These are phyloP conservation scores for Bombus cullumanus DNA, from an alignment of 1,140 invertebrate genomes.

Conservation along the genomic window DNA sequence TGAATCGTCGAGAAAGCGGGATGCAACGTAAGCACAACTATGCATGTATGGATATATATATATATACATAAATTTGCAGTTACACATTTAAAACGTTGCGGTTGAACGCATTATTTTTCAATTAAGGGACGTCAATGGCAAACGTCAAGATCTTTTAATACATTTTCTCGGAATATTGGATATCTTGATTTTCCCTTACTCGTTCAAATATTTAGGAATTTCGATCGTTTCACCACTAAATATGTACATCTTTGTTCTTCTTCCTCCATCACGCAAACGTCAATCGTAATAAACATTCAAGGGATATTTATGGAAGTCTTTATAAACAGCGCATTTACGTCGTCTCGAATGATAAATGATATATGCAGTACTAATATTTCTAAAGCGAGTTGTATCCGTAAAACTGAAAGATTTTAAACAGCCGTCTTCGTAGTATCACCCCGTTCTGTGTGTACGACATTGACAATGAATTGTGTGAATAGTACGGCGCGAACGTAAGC, in stretches of 20 bases:
- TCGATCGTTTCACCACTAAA: neutral
- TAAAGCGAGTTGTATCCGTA: neutral
- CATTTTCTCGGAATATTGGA: neutral
- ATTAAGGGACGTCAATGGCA: constrained; percentile 1
- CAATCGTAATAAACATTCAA: neutral
- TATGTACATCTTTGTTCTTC: neutral
- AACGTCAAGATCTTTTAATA: neutral
- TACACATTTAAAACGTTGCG: neutral
- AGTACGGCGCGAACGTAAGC: neutral
- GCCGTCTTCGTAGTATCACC: neutral
- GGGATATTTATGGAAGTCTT: neutral
- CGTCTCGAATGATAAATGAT: neutral
- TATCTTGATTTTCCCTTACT: neutral
- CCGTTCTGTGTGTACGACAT: neutral
- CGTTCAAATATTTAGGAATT: neutral
- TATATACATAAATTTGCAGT: neutral
- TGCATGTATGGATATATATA: neutral
- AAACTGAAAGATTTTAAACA: too few species aligned
- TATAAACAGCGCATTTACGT: neutral
- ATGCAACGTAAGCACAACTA: constrained; percentile 24
- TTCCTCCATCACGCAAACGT: neutral
- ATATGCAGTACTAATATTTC: neutral
- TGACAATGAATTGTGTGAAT: constrained; percentile 20
- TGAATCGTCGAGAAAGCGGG: constrained; percentile 45
- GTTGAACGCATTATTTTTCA: constrained; percentile 7